A percentile compares a stretch with the other conserved stretches of the same genome.
phyloP scores from a whole-genome alignment of 2,797 vertebrate species.

The Alcedo quadribrachys region DNA sequence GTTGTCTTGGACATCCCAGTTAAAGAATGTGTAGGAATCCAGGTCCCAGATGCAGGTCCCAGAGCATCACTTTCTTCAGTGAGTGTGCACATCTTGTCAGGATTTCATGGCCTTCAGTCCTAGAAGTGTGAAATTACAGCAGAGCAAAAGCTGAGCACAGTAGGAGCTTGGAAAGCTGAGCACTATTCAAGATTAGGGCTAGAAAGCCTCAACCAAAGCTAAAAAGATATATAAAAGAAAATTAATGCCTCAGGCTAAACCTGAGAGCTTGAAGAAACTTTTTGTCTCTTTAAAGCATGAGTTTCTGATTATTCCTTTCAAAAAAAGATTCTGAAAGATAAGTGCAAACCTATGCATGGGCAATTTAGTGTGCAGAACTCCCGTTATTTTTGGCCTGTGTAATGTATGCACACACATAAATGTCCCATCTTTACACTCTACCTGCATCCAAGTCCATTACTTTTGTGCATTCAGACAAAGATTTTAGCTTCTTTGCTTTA shows the following conservation, averaged over 20 bases:
- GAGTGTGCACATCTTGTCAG: background rate
- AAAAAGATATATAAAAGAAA: background rate
- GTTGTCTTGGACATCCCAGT: background rate
- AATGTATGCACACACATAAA: background rate
- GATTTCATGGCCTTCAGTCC: background rate
- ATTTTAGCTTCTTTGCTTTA: background rate
- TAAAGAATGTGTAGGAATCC: background rate
- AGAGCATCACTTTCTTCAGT: background rate
- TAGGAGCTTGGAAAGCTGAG: background rate
- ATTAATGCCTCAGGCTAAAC: background rate
- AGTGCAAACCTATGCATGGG: background rate
- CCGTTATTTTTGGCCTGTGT: background rate
- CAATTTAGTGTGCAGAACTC: background rate
- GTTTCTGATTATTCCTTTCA: background rate
- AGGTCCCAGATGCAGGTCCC: background rate
- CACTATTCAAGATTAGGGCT: rapidly evolving
- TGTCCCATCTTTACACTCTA: background rate
- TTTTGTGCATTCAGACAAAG: background rate
- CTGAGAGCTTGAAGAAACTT: background rate
- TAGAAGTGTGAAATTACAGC: background rate
- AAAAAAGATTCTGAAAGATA: background rate
- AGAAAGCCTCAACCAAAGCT: background rate
- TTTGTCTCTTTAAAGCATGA: background rate
- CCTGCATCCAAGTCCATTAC: background rate
- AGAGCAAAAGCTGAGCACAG: background rate